Evolutionary conservation across 2,797 vertebrate genomes (phyloP).

Genomic region (Sebastes trivittatus): DNA sequence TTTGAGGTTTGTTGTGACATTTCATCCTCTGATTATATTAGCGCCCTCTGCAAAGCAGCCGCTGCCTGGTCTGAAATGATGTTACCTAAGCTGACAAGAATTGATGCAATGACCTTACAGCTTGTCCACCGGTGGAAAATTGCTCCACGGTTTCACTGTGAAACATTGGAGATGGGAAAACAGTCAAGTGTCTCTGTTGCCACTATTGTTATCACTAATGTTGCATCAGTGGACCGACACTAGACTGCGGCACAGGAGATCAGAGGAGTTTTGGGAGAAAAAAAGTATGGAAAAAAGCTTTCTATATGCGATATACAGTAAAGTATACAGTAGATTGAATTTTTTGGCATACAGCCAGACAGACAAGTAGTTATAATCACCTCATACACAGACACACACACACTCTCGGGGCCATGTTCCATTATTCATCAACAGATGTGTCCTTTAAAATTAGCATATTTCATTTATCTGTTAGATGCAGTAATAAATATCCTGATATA

Average conservation of each 20-base stretch:
- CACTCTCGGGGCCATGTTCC: constrained; percentile 3
- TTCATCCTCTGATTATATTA: constrained; percentile 73
- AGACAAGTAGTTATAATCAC: constrained; percentile 16
- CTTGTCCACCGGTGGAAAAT: constrained; percentile 50
- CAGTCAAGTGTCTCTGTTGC: constrained; percentile 2
- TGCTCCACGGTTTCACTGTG: constrained; percentile 24
- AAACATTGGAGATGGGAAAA: constrained; percentile 32
- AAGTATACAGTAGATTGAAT: background rate
- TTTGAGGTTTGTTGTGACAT: constrained; percentile 66
- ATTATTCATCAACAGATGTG: constrained; percentile 50
- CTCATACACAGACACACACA: background rate
- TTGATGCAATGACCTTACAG: constrained; percentile 75
- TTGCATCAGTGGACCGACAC: constrained; percentile 26
- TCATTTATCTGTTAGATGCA: constrained; percentile 32
- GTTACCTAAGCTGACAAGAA: constrained; percentile 73
- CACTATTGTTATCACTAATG: constrained; percentile 23
- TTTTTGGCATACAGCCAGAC: constrained; percentile 7
- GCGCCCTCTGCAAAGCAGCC: constrained; percentile 52
- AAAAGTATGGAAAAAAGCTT: background rate
- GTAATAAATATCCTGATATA: constrained; percentile 37
- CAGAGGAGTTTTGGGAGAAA: background rate
- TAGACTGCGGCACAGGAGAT: background rate
- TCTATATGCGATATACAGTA: background rate
- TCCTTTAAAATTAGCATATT: constrained; percentile 38
- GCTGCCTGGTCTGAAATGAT: constrained; percentile 53